Conservation (phyloP, 1,140 invertebrate species). For the Caenorhabditis brenneri region DNA sequence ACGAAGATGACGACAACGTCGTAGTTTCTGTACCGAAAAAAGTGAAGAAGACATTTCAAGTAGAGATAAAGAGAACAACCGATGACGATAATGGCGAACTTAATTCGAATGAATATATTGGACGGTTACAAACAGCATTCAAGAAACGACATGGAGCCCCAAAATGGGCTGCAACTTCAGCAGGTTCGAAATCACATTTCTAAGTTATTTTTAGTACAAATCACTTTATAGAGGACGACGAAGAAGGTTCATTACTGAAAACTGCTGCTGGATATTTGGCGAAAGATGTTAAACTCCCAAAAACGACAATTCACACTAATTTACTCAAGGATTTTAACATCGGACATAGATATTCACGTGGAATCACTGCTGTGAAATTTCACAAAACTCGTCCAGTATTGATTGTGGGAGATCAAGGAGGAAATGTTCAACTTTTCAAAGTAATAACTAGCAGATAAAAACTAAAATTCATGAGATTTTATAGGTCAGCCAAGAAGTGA, state of each 20-base stretch:
- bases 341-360: not conserved
- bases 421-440: slow-evolving; percentile 24
- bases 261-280: slow-evolving; percentile 7
- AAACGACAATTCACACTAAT: slow-evolving; percentile 8
- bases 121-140: not conserved
- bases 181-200: not conserved
- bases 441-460: not conserved
- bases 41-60: slow-evolving; percentile 1
- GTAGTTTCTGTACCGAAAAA: not conserved
- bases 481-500: slow-evolving; percentile 8
- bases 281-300: not conserved
- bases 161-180: not conserved
- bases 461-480: not conserved
- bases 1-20: not conserved
- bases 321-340: slow-evolving; percentile 13
- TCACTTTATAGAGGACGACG: not conserved
- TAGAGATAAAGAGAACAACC: not conserved
- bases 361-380: slow-evolving; percentile 2
- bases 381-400: slow-evolving; percentile 17
- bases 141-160: slow-evolving; percentile 15
- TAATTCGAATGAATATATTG: slow-evolving; percentile 6
- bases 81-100: slow-evolving; percentile 16
- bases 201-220: not conserved
- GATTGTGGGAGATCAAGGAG: not conserved
- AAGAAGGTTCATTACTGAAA: slow-evolving; percentile 15